Base-by-base conservation (phyloP, 2,888 invertebrate genomes). In the Drosophila differens region DNA sequence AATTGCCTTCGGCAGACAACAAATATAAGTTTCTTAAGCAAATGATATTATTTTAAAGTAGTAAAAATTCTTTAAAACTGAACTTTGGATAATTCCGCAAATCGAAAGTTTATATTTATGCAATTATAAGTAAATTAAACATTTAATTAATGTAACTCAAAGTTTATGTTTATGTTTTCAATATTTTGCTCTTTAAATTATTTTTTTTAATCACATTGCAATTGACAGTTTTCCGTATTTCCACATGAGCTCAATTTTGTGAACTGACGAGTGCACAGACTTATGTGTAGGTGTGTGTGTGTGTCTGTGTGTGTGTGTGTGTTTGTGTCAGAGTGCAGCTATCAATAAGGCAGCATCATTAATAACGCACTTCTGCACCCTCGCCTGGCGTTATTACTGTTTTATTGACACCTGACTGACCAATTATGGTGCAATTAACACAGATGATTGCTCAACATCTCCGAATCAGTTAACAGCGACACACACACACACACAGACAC, bases 401-500 rank as follows among this genome's bases (percentile, higher is more conserved):
- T 74, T 54, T 58, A 73, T 79, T 85, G 85, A 73, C 83, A 83
- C 63, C 76, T 86, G 79, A 69, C 86, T 91, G 91, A 75, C 91
- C 87, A 90, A 90, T 88, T 91, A 85, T 78, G 91, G 89, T 75
- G 84, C 87, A 88, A 88, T 88, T 88, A 88, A 83, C 86, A 83
- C 87, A 89, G 79, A 76, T 86, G 91, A 91, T 90, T 87, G 87
- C 73, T 61, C 70, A 81, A 87, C 67, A 69, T 69, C 75, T 78
- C 67, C 57, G 66, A 70, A 57, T 69, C 71, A 70, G 30, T 58
- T 73, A 37, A 54, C 60, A 54, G 39, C 57, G 6, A 10, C 41
- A 19, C 63, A 28, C 49, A 5, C 52, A 33, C 63, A 28, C 49
- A 12, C 52, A 5, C 52, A 33, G 16, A 5, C 35, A 16, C 35